These are phyloP conservation scores for Ophion ellenae DNA, from an alignment of 2,888 invertebrate genomes.

Conservation along the genomic window DNA sequence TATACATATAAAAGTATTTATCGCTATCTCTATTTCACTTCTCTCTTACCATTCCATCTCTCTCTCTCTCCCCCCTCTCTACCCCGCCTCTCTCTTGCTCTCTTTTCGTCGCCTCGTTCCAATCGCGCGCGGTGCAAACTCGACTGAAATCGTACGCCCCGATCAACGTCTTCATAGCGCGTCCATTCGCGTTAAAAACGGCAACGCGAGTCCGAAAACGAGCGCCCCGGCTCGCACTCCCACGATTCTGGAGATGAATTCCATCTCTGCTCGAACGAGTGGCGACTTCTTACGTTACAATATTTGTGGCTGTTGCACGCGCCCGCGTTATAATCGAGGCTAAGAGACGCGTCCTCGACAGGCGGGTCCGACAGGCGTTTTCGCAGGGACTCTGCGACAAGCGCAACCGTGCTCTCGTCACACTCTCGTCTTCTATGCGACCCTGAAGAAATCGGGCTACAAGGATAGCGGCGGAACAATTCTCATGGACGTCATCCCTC, in stretches of 20 bases:
- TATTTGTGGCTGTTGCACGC: slow-evolving; percentile 8
- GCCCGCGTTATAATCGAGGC: not conserved
- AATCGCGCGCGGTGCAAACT: not conserved
- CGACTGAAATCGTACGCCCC: slow-evolving; percentile 58
- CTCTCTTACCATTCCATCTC: not conserved
- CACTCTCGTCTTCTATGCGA: too few species aligned
- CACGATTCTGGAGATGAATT: slow-evolving; percentile 46
- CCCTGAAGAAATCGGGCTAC: not conserved
- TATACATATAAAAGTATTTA: not conserved
- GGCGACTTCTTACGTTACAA: slow-evolving; percentile 54
- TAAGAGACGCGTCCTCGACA: not conserved
- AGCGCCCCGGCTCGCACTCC: slow-evolving; percentile 18
- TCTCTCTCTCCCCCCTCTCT: not conserved
- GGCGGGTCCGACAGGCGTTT: not conserved
- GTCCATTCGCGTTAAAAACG: slow-evolving; percentile 29
- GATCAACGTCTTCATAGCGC: not conserved
- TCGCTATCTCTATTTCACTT: not conserved
- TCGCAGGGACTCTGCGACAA: not conserved
- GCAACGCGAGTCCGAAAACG: slow-evolving; percentile 28
- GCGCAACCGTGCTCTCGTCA: not conserved
- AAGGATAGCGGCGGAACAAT: not conserved
- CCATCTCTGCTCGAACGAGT: not conserved
- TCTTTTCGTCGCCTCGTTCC: not conserved
- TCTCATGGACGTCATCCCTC: not conserved
- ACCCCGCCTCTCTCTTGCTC: slow-evolving; percentile 6